These are phyloP conservation scores for Ptychobarbus kaznakovi DNA, from an alignment of 2,797 vertebrate genomes.

Conservation along the genomic window DNA sequence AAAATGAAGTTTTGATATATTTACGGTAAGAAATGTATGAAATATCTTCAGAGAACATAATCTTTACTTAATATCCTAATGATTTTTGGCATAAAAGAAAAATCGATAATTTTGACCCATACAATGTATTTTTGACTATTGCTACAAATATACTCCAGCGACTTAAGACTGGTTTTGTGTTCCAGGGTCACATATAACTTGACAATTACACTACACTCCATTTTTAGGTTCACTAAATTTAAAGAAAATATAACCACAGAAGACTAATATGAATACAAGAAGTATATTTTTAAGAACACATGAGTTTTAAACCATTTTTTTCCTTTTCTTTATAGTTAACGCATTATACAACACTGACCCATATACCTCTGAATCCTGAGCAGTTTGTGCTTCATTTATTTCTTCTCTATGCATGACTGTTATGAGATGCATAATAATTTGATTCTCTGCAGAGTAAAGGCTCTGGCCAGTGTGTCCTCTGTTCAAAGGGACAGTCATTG, in stretches of 20 bases:
- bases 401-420: constrained; percentile 65
- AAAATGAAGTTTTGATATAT: too few relatives aligned
- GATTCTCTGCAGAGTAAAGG: constrained; percentile 78
- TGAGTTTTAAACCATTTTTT: not conserved
- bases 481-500: constrained; percentile 98
- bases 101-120: too few relatives aligned
- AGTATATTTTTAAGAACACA: not conserved
- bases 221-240: not conserved
- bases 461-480: constrained; percentile 85
- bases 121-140: too few relatives aligned
- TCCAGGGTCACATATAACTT: too few relatives aligned
- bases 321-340: not conserved
- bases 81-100: too few relatives aligned
- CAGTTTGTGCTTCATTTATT: constrained; percentile 34
- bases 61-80: too few relatives aligned
- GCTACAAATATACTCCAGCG: too few relatives aligned
- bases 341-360: not conserved
- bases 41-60: too few relatives aligned
- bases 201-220: not conserved
- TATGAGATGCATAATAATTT: constrained; percentile 77
- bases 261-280: not conserved
- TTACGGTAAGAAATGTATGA: too few relatives aligned
- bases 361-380: constrained; percentile 1
- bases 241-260: not conserved
- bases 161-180: too few relatives aligned